These are phyloP conservation scores for Lagopus muta DNA, from an alignment of 2,113 vertebrate genomes.

Conservation along the genomic window DNA sequence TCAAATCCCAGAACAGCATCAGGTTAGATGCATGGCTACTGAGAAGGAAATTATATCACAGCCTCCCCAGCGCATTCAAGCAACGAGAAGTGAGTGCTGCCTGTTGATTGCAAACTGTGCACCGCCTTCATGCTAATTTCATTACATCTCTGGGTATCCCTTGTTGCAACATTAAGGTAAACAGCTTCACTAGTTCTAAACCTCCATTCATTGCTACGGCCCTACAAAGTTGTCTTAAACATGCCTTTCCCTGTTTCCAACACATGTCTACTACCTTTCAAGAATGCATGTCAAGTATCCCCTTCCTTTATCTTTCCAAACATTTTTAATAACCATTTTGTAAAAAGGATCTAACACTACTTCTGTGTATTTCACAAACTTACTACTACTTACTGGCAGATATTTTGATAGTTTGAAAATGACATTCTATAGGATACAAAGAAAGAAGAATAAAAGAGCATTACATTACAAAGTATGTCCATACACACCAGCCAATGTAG, in stretches of 20 bases:
- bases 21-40: background rate
- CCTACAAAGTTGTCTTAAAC: background rate
- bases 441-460: background rate
- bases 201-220: background rate
- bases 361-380: background rate
- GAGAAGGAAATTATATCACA: background rate
- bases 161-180: background rate
- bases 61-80: background rate
- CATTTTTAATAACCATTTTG: background rate
- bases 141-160: background rate
- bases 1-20: background rate
- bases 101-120: rapidly evolving
- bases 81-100: background rate
- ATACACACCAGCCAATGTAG: background rate
- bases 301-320: background rate
- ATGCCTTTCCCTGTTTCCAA: background rate
- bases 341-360: background rate
- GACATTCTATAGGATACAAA: background rate
- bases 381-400: background rate
- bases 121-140: background rate
- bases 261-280: background rate
- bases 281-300: background rate
- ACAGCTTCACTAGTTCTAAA: background rate
- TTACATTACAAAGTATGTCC: background rate
- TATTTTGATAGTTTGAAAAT: background rate